Evolutionary conservation across 2,113 vertebrate genomes (phyloP).

Genomic region (Solea senegalensis): DNA sequence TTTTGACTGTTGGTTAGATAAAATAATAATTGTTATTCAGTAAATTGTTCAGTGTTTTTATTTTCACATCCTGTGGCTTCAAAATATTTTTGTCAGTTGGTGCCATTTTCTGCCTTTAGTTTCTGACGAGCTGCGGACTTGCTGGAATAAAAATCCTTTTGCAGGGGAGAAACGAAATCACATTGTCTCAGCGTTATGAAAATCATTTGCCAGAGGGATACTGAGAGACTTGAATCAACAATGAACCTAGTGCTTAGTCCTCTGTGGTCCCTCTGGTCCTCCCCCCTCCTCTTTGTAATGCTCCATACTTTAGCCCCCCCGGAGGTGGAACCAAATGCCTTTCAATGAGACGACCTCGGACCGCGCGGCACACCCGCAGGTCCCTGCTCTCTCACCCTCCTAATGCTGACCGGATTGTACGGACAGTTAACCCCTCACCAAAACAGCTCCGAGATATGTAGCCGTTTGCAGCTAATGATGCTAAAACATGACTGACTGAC

Average conservation of each 20-base stretch:
- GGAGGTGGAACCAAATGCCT: conserved; percentile 62
- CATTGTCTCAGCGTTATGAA: conserved; percentile 78
- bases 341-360: conserved; percentile 58
- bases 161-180: conserved; percentile 36
- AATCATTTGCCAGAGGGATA: conserved; percentile 74
- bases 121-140: conserved; percentile 29
- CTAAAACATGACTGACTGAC: conserved; percentile 47
- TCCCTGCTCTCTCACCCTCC: conserved; percentile 53
- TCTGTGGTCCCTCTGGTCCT: conserved; percentile 51
- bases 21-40: neutral
- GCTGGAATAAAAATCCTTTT: conserved; percentile 27
- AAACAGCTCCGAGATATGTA: conserved; percentile 48
- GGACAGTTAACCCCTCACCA: conserved; percentile 27
- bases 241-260: conserved; percentile 69
- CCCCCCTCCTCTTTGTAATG: conserved; percentile 13
- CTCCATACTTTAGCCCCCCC: conserved; percentile 45
- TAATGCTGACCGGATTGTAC: conserved; percentile 39
- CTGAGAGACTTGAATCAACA: conserved; percentile 71
- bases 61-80: neutral
- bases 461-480: conserved; percentile 29
- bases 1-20: neutral
- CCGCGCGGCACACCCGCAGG: conserved; percentile 29
- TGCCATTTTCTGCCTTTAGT: conserved; percentile 16
- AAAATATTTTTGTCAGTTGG: conserved; percentile 9
- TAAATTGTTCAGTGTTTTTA: neutral